A percentile compares a stretch with the other conserved stretches of the same genome.
Conservation (phyloP, 2,888 invertebrate species). For the Polietes domitor region DNA sequence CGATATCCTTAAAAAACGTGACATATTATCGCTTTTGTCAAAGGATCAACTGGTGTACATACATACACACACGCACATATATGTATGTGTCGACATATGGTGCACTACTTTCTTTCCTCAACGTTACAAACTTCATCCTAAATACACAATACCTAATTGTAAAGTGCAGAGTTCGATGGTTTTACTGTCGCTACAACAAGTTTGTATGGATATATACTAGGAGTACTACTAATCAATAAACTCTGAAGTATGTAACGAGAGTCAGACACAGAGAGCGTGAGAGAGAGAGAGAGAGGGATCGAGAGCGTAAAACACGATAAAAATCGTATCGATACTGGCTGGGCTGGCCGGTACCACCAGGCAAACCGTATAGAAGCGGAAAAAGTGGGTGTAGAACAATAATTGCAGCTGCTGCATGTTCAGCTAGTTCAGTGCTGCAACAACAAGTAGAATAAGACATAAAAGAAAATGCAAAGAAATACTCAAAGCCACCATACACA, state of each 20-base stretch:
- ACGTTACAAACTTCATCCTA: not conserved
- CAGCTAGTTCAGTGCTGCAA: conserved; percentile 33
- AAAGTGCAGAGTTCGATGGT: not conserved
- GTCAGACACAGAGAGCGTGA: not conserved
- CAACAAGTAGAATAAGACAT: conserved; percentile 4
- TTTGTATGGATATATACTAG: too few species aligned
- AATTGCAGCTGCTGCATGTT: conserved; percentile 56
- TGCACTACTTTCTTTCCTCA: not conserved
- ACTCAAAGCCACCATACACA: not conserved
- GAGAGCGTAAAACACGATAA: not conserved
- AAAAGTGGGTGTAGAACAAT: conserved; percentile 63
- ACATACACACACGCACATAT: not conserved
- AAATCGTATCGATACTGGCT: conserved; percentile 14
- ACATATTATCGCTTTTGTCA: not conserved
- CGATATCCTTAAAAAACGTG: not conserved
- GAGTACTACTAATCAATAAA: conserved; percentile 25
- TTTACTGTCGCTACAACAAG: not conserved
- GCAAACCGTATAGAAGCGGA: conserved; percentile 44
- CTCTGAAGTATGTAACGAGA: not conserved
- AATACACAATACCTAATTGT: not conserved
- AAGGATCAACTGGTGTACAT: not conserved
- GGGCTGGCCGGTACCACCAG: conserved; percentile 18
- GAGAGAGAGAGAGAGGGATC: not conserved
- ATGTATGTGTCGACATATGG: not conserved
- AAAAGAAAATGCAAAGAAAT: not conserved